Evolutionary conservation across 1,140 invertebrate genomes (phyloP), one percentile per base, ranked within the genome.

Genomic region (Heliconius hermathena): DNA sequence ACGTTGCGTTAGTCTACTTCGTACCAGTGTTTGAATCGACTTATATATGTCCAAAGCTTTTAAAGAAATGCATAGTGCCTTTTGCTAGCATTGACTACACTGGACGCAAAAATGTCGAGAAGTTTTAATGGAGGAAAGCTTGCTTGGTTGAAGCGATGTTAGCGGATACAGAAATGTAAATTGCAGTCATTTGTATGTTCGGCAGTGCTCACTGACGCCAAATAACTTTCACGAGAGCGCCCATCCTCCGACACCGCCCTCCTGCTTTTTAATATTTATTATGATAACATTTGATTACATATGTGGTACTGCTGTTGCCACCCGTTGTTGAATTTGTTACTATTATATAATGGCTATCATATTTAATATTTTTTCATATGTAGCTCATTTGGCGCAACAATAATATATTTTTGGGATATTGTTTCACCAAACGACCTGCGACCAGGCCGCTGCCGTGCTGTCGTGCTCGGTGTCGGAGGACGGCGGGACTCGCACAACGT

Each of bases 11-110:
- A 85, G 81, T 84, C 71, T 78, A 57, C 36, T 73, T 76, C 38
- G 66, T 79, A 75, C 57, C 77, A 83, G 54, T 81, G 57, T 80
- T 60, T 87, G 85, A 85, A n/a, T 66, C 60, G 60, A 66, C 29
- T 66, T 66, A 66, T 66, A 29, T 29, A 57, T 57, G 54, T 66
- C 22, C 60, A 66, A 66, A 66, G 60, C 60, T 66, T 66, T 16
- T 66, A 16, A 81, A 83, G 46, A 87, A 86, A 89, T 91, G 88
- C 89, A 90, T 89, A 90, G 91, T 92, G 91, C 90, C 90, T 92
- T 91, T 90, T 90, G 90, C 90, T 93, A 87, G 52, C 60, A 66
- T 66, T 26, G 26, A 66, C 13, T 66, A 26, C 22, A 66, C 60
- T 66, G 60, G 60, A 66, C 60, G 60, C 60, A 66, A 29, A 29